phyloP scores from a whole-genome alignment of 1,140 invertebrate genomes.

The Schlechtendalia chinensis region DNA sequence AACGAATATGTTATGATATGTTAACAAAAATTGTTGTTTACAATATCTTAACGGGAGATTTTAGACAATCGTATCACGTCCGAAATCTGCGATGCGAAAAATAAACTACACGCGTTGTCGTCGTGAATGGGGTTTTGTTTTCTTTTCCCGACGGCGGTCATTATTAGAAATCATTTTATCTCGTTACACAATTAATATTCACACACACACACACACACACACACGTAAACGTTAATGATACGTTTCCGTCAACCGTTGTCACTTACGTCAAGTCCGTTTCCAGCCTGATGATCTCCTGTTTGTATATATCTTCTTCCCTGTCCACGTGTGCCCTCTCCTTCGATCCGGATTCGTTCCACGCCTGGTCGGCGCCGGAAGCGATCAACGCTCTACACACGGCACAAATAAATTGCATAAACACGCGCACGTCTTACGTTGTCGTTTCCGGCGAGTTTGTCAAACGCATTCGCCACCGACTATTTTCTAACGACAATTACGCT shows the following conservation, averaged over 20 bases:
- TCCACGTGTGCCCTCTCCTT: constrained; percentile 68
- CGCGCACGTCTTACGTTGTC: too few species aligned
- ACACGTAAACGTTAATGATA: too few species aligned
- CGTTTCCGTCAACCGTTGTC: neutral
- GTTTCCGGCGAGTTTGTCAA: too few species aligned
- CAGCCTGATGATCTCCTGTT: constrained; percentile 83
- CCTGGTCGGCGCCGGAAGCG: constrained; percentile 65
- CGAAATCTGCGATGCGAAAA: neutral
- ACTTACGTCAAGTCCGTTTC: constrained; percentile 84
- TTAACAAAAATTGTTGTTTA: too few species aligned
- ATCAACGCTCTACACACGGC: constrained; percentile 56
- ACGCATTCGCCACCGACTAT: too few species aligned
- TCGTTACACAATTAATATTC: too few species aligned
- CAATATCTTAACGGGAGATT: neutral
- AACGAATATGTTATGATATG: neutral
- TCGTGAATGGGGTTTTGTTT: neutral
- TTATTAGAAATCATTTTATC: neutral
- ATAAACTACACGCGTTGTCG: neutral
- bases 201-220: too few species aligned
- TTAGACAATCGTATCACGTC: neutral
- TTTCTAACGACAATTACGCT: too few species aligned
- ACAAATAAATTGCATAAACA: neutral
- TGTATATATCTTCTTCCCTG: constrained; percentile 81
- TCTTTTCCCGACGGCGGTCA: neutral
- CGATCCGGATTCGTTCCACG: constrained; percentile 62